A percentile compares a stretch with the other conserved stretches of the same genome.
These are phyloP conservation scores for Rousettus madagascariensis DNA, from an alignment of 2,797 vertebrate species.

Conservation along the genomic window DNA sequence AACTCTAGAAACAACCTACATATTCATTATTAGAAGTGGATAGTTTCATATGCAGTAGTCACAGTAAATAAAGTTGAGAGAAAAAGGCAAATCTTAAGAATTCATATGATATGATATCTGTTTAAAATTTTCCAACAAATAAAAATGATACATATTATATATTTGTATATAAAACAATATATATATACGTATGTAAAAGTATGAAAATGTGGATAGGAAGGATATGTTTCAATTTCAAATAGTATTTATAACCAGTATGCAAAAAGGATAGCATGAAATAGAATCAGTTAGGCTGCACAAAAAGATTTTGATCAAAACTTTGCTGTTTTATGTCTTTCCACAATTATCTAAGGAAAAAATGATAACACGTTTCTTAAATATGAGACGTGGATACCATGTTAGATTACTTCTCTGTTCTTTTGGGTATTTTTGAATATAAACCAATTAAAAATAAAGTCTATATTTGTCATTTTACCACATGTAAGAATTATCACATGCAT, in stretches of 20 bases:
- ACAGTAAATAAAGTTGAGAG: not conserved
- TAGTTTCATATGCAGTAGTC: not conserved
- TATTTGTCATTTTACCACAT: not conserved
- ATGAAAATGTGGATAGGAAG: not conserved
- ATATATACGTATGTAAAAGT: not conserved
- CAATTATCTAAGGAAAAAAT: not conserved
- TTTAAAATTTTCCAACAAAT: not conserved
- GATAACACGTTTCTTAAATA: not conserved
- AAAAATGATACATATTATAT: not conserved
- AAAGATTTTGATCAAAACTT: not conserved
- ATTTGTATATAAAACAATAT: not conserved
- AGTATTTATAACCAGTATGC: not conserved
- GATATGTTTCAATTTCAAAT: not conserved
- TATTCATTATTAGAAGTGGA: conserved; percentile 25
- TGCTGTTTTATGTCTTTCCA: not conserved
- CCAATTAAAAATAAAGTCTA: not conserved
- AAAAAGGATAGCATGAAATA: not conserved
- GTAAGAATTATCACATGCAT: not conserved
- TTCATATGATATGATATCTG: not conserved
- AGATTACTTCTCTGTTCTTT: not conserved
- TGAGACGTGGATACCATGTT: not conserved
- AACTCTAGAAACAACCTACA: not conserved
- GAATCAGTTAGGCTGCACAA: not conserved
- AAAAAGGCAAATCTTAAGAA: conserved; percentile 11
- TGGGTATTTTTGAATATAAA: conserved; percentile 15